Evolutionary conservation across 2,113 vertebrate species (phyloP), one percentile per base, ranked within the genome.

Genomic region (Paramisgurnus dabryanus): DNA sequence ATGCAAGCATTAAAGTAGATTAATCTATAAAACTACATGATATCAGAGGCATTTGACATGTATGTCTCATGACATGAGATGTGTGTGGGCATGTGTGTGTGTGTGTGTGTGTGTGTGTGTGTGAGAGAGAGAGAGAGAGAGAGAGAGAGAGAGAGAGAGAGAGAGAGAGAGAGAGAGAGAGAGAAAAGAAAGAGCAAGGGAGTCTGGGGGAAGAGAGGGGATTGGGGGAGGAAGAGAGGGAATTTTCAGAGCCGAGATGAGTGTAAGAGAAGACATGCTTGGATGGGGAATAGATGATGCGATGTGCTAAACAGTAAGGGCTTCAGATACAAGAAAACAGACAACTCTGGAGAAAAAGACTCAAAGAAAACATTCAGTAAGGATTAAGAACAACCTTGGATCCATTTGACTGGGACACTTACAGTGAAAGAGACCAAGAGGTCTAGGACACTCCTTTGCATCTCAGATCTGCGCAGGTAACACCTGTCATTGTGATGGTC

Each of bases 171-270:
- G 55, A 22, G n/a, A 45, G 71, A 58, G 9, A 13, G 9, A 43
- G 53, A 43, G 17, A 61, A 40, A n/a, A 10, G 57, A 22, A 39
- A n/a, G 11, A 50, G 27, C 27, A 34, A 34, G 27, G 27, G 22
- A 22, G 22, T 22, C 27, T 72, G 34, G 67, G 4, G 49, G 4
- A 1, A 17, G 57, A 27, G 13, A 43, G 18, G 57, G 15, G 11
- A 75, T 64, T n/a, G 61, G 58, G 80, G 85, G 76, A 65, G 84
- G 76, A 82, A 87, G 87, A 87, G 84, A 82, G 82, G 76, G 82
- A 63, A 27, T 75, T 75, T 58, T 61, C 57, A 27, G 41, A 63
- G 40, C 11, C 61, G 57, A 22, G 71, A 74, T 13, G 57, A 61
- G 18, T 47, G 43, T 49, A 41, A 75, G 18, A 58, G 73, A 75